Evolutionary conservation across 2,113 vertebrate genomes (phyloP).

Genomic region (Chionodraco myersi): DNA sequence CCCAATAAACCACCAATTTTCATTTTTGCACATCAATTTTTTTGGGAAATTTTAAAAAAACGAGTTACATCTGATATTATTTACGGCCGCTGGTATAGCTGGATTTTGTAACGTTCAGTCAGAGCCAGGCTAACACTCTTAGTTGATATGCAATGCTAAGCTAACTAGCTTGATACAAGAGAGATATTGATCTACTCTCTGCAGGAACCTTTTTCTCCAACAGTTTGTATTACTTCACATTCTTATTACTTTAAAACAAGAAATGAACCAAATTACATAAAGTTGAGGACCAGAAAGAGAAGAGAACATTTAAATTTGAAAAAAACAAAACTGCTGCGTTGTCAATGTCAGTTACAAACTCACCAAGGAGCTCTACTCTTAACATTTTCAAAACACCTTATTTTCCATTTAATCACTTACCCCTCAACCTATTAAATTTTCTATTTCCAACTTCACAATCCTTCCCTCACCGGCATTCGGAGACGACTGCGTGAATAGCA

Average conservation of each 20-base stretch:
- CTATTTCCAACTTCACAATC: slow-evolving; percentile 2
- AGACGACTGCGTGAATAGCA: not conserved
- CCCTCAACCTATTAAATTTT: slow-evolving; percentile 14
- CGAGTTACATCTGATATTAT: not conserved
- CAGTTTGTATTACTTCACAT: not conserved
- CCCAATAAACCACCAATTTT: not conserved
- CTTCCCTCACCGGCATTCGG: slow-evolving; percentile 17
- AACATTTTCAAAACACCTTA: not conserved
- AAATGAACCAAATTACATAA: too few relatives aligned
- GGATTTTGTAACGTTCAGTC: not conserved
- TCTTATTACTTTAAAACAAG: not conserved
- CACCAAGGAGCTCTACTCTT: not conserved
- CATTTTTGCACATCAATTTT: not conserved
- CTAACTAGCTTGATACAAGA: not conserved
- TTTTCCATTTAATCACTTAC: slow-evolving; percentile 1
- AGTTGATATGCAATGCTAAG: slow-evolving; percentile 9
- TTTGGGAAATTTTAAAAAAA: too few relatives aligned
- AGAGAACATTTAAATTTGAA: not conserved
- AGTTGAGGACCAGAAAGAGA: not conserved
- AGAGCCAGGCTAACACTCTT: too few relatives aligned
- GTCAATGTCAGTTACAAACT: not conserved
- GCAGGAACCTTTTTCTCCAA: not conserved
- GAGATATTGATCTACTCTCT: not conserved
- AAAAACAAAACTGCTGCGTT: not conserved
- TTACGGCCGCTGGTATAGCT: not conserved